Conservation (phyloP, 2,113 vertebrate genomes). For the Psettodes erumei region DNA sequence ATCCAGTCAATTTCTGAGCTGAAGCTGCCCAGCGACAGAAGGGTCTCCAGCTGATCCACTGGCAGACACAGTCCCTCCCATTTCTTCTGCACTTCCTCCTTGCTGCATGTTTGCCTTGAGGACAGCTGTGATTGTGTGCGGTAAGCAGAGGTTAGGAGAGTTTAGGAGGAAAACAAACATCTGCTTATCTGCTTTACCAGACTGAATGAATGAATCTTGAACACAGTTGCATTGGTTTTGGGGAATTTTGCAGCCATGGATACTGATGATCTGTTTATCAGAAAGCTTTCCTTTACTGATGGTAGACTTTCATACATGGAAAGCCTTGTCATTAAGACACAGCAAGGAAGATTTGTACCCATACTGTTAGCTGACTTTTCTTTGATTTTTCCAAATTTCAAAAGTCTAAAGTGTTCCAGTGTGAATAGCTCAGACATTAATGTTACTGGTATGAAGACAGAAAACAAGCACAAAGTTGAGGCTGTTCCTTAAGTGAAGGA, state of each 20-base stretch:
- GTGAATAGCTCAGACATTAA: not conserved
- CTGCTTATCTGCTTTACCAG: not conserved
- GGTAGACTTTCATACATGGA: not conserved
- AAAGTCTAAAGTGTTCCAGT: too few species aligned
- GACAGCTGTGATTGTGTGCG: conserved; percentile 72
- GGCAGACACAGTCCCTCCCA: conserved; percentile 89
- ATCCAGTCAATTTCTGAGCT: conserved; percentile 83
- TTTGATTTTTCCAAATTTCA: not conserved
- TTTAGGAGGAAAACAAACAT: not conserved
- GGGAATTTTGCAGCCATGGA: not conserved
- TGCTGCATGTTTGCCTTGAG: conserved; percentile 54
- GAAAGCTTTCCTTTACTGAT: not conserved
- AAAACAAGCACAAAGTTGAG: not conserved
- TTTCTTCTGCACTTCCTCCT: conserved; percentile 80
- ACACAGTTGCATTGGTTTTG: not conserved
- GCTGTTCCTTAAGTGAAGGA: not conserved
- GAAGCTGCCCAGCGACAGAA: conserved; percentile 84
- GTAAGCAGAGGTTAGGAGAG: too few species aligned
- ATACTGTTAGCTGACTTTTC: not conserved
- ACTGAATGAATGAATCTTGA: too few species aligned
- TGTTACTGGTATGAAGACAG: not conserved
- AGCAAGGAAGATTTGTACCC: not conserved
- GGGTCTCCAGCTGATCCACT: conserved; percentile 77
- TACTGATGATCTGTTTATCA: conserved; percentile 3
- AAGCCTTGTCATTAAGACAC: not conserved